Conservation (phyloP, 2,888 invertebrate species). For the Pammene fasciana region DNA sequence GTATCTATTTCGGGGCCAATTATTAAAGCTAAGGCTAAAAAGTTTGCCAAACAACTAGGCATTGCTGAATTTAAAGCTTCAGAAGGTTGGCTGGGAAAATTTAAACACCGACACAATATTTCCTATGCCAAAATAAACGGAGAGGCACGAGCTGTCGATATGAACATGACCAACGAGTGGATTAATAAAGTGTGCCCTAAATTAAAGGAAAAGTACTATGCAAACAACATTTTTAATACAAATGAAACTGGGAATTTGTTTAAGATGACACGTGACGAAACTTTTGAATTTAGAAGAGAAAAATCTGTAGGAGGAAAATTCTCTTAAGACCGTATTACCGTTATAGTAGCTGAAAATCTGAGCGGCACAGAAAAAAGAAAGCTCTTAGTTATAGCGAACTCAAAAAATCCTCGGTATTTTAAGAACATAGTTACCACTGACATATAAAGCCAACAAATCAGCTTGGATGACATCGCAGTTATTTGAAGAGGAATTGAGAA, state of each 20-base stretch:
- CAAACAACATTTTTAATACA: constrained; percentile 49
- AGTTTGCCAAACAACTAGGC: constrained; percentile 49
- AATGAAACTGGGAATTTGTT: constrained; percentile 54
- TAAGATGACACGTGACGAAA: constrained; percentile 50
- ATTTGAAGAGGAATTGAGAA: constrained; percentile 48
- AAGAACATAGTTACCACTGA: constrained; percentile 53
- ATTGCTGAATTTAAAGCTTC: no score
- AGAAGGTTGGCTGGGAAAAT: no score
- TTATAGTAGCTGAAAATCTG: constrained; percentile 55
- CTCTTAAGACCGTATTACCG: constrained; percentile 52
- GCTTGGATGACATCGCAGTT: constrained; percentile 51
- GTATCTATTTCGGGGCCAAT: constrained; percentile 48
- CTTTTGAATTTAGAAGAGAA: constrained; percentile 52
- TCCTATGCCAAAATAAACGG: constrained; percentile 46
- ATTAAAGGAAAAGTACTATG: constrained; percentile 45
- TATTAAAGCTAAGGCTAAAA: constrained; percentile 46
- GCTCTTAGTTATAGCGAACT: constrained; percentile 19
- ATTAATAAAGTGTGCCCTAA: constrained; percentile 46
- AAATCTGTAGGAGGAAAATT: constrained; percentile 52
- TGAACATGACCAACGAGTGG: constrained; percentile 47
- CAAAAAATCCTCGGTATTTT: constrained; percentile 45
- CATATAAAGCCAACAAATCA: constrained; percentile 49
- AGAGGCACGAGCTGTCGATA: constrained; percentile 45
- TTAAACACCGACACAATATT: no score
- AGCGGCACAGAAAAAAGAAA: constrained; percentile 50